phyloP scores from a whole-genome alignment of 2,113 vertebrate genomes.

The Pongo pygmaeus region DNA sequence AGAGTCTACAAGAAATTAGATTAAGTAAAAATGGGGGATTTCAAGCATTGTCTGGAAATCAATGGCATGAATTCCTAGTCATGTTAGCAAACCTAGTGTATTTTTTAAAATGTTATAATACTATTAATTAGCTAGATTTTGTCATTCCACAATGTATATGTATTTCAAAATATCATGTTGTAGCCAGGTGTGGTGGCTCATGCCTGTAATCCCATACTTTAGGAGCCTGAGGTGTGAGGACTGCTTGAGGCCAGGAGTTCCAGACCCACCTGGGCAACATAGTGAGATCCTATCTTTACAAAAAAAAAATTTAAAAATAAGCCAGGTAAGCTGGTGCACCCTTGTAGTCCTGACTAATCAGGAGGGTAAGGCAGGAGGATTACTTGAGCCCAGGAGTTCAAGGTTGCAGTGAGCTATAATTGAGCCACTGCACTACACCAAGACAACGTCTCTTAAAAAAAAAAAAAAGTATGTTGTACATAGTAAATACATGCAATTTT shows the following conservation, averaged over 20 bases:
- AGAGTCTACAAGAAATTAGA: not conserved
- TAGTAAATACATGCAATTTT: not conserved
- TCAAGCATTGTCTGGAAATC: slow-evolving; percentile 8
- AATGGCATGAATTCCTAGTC: not conserved
- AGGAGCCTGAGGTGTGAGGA: not conserved
- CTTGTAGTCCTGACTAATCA: not conserved
- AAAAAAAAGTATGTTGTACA: too few species aligned
- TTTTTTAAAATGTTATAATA: not conserved
- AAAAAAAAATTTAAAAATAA: not conserved
- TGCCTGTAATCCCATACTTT: not conserved
- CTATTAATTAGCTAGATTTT: not conserved
- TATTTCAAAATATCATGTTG: not conserved
- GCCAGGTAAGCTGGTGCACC: not conserved
- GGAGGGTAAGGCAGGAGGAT: not conserved
- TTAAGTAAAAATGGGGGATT: not conserved
- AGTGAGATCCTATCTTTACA: not conserved
- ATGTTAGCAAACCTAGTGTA: slow-evolving; percentile 16
- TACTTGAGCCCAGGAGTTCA: not conserved
- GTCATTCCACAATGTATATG: not conserved
- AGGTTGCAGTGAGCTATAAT: not conserved
- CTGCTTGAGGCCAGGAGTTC: not conserved
- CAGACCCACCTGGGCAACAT: not conserved
- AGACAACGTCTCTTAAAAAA: not conserved
- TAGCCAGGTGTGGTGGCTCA: not conserved
- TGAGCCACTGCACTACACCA: not conserved